Evolutionary conservation across 2,888 invertebrate genomes (phyloP), one percentile per base, ranked within the genome.

Genomic region (Myathropa florea): DNA sequence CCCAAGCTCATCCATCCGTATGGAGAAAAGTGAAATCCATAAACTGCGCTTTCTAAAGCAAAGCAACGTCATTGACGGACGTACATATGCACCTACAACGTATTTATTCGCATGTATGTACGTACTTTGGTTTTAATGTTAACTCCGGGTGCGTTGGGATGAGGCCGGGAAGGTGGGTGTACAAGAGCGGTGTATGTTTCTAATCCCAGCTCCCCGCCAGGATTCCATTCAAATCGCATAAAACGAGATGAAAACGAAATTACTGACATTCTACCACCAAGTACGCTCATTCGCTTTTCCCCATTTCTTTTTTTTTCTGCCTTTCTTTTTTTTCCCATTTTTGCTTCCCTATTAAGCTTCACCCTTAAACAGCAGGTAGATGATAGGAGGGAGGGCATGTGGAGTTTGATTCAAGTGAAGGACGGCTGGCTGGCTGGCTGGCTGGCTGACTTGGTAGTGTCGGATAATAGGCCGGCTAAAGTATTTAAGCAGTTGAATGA

Each of bases 11-110:
- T 75, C 86, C 86, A 78, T 75, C 78, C 86, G 57, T 67, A 28
- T 71, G 79, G 59, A 39, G 70, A 86, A 83, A 86, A 86, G 86
- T 86, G 83, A 86, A 86, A 86, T 83, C 86, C 83, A 86, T 86
- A 83, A 86, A 83, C 86, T 57, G 78, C 79, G 78, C 68, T 57
- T 28, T 65, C 36, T 67, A 72, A 61, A 63, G 81, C 71, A 60
- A 80, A 71, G 39, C 61, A 70, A 77, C 59, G 59, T 67, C 30
- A 72, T 46, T 61, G 65, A 28, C 39, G 26, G n/a, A 61, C 33
- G n/a, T 46, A 72, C 14, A 33, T 30, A 33, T 61, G 33, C 39
- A 33, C 70, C 4, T 36, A 24, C 30, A 24, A n/a, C 46, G 46
- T 2, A 18, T 46, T 18, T 18, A n/a, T 36, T 12, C 26, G 2